A percentile compares a stretch with the other conserved stretches of the same genome.
These are phyloP conservation scores for Carollia perspicillata DNA, from an alignment of 2,113 vertebrate species.

Conservation along the genomic window DNA sequence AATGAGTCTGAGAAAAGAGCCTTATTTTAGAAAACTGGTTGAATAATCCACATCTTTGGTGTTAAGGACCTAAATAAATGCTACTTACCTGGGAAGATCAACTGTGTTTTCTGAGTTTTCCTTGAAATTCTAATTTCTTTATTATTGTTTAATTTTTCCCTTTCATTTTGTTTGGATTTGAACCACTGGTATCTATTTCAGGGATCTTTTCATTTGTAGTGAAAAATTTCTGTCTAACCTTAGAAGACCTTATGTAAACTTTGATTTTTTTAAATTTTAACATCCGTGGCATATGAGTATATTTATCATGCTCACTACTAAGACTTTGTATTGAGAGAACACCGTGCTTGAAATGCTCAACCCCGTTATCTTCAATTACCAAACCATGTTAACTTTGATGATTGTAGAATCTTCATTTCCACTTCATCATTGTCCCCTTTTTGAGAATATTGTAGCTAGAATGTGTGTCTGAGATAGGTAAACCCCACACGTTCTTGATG, in stretches of 20 bases:
- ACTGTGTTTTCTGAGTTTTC: background rate
- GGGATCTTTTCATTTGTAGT: background rate
- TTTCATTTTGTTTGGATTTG: background rate
- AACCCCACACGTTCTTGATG: background rate
- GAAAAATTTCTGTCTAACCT: background rate
- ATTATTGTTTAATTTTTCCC: background rate
- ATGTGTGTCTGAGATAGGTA: background rate
- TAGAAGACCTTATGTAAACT: background rate
- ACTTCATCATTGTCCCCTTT: background rate
- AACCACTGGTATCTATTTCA: background rate
- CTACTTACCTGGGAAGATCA: background rate
- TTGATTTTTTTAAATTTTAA: background rate
- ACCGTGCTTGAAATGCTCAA: background rate
- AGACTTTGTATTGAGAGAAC: background rate
- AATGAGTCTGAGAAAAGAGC: background rate
- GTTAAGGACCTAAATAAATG: background rate
- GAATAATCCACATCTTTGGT: background rate
- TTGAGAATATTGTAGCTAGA: background rate
- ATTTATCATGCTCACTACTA: background rate
- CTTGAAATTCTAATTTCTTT: slow-evolving; percentile 30
- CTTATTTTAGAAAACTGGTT: background rate
- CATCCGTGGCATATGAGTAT: background rate
- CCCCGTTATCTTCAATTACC: background rate
- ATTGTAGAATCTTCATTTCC: background rate
- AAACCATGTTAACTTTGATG: background rate